Conservation (phyloP, 1,140 invertebrate species). For the Subanguina moxae region DNA sequence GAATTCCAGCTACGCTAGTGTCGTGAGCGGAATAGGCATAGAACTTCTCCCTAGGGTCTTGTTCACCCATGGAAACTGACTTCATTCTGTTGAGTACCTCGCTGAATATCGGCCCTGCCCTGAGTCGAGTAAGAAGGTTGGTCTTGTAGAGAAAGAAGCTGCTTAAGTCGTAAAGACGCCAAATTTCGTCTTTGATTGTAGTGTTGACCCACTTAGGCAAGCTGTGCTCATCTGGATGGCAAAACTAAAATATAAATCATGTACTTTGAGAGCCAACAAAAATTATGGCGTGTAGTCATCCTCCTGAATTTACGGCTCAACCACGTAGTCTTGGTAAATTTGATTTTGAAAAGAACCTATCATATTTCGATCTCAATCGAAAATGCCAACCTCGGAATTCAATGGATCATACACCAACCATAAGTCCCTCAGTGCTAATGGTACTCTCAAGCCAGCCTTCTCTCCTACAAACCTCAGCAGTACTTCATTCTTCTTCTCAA, state of each 20-base stretch:
- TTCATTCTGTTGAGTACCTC: constrained; percentile 44
- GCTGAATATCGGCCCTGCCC: constrained; percentile 33
- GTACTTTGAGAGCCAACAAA: too few relatives aligned
- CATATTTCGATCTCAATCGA: constrained; percentile 6
- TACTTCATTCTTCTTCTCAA: constrained; percentile 35
- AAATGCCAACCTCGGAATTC: constrained; percentile 33
- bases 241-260: constrained; percentile 12
- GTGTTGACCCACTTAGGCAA: constrained; percentile 40
- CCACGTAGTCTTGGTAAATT: too few relatives aligned
- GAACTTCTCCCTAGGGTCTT: constrained; percentile 38
- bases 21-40: constrained; percentile 49
- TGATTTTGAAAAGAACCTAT: too few relatives aligned
- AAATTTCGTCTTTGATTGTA: constrained; percentile 27
- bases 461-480: constrained; percentile 29
- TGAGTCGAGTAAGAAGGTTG: constrained; percentile 34
- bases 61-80: background rate
- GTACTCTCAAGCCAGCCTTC: constrained; percentile 30
- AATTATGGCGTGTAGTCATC: too few relatives aligned
- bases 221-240: constrained; percentile 28
- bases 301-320: too few relatives aligned
- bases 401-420: constrained; percentile 43
- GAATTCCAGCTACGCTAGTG: constrained; percentile 37
- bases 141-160: constrained; percentile 33
- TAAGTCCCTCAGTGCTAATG: constrained; percentile 33
- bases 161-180: constrained; percentile 34